Evolutionary conservation across 2,113 vertebrate genomes (phyloP), one percentile per base, ranked within the genome.

Genomic region (Aptenodytes patagonicus): DNA sequence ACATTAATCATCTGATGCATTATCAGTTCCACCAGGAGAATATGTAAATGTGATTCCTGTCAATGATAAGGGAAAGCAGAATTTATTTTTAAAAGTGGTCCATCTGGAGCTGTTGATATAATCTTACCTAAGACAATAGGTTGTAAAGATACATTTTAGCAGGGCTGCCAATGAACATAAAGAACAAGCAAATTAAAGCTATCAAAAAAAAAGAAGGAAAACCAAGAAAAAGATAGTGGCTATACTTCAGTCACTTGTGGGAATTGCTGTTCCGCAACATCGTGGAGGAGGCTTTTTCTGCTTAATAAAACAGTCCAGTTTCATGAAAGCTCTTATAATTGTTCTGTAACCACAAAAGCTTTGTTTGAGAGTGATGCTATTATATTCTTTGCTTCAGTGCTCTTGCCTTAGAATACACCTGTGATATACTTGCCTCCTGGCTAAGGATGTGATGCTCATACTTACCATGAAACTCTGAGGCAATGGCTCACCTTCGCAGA

Each of bases 21-120:
- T 99, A 99, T 99, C 98, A 98, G 85, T 85, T 97, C 97, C 96
- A 98, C 97, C 98, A 98, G 98, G 98, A 98, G 99, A 99, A 99
- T 99, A 99, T 99, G 99, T 99, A 99, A 99, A 99, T 99, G 98
- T 98, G 99, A 99, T 99, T 98, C 98, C 98, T 99, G 99, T 98
- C 98, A 98, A 93, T 97, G 99, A 99, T 99, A 99, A 99, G 98
- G 94, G 93, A 86, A 98, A 98, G 98, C 97, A 98, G 98, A 98
- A 99, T 99, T 99, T 99, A 99, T 98, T 98, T 98, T 97, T 96
- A 97, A 98, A 98, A 98, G 98, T 98, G 98, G 98, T 98, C 98
- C 98, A 99, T 99, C 99, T 99, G 99, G 96, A 97, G 94, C 90
- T 82, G 87, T 96, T 98, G 98, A 98, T 98, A 98, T 84, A 83